phyloP scores from a whole-genome alignment of 1,140 invertebrate species.

The Stegodyphus dumicola region DNA sequence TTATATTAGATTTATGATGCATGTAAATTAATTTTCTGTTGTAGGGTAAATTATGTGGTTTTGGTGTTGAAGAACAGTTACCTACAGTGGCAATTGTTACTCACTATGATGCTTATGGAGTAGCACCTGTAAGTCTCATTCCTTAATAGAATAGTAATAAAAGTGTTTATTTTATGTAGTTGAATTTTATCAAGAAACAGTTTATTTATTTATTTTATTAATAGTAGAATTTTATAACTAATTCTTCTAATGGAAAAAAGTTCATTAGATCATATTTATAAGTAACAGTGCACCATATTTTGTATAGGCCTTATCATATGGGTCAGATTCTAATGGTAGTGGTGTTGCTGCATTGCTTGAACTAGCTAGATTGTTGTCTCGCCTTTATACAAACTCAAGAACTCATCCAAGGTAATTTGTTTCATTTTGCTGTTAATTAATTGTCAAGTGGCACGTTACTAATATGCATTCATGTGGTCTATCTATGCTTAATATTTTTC shows the following conservation, averaged over 20 bases:
- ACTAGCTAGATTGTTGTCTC: constrained; percentile 88
- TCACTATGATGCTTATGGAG: constrained; percentile 90
- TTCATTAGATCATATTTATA: neutral
- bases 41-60: constrained; percentile 86
- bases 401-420: constrained; percentile 77
- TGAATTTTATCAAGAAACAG: constrained; percentile 8
- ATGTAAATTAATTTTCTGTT: constrained; percentile 67
- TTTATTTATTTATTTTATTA: neutral
- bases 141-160: no score
- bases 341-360: constrained; percentile 90
- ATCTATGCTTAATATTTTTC: no score
- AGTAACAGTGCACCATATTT: neutral
- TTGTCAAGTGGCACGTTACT: no score
- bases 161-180: neutral
- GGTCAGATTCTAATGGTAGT: constrained; percentile 93
- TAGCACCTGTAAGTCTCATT: constrained; percentile 81
- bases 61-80: constrained; percentile 80
- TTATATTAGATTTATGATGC: no score
- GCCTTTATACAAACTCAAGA: constrained; percentile 84
- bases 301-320: constrained; percentile 81
- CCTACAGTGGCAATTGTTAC: constrained; percentile 91
- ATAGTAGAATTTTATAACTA: neutral
- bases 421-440: neutral
- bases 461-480: no score
- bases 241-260: neutral